phyloP scores from a whole-genome alignment of 2,888 invertebrate species.

The Drosophila lutescens region DNA sequence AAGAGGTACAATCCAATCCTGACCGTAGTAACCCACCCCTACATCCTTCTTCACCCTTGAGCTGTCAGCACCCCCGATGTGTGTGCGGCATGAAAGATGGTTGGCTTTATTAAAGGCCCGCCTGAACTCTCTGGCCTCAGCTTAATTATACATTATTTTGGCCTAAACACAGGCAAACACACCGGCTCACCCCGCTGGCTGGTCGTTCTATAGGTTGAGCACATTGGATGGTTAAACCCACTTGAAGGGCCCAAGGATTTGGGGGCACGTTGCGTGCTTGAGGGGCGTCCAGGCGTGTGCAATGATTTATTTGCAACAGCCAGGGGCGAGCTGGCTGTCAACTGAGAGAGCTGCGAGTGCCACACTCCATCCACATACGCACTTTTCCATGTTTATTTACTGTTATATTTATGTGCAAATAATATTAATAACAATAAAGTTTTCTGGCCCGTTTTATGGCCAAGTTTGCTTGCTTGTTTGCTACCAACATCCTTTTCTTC shows the following conservation, averaged over 20 bases:
- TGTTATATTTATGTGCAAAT: conserved; percentile 51
- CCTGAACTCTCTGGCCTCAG: conserved; percentile 26
- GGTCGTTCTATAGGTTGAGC: background rate
- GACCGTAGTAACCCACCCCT: background rate
- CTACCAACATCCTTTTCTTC: background rate
- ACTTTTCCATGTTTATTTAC: conserved; percentile 42
- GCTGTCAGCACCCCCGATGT: conserved; percentile 29
- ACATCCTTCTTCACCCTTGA: conserved; percentile 2
- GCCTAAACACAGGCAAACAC: conserved; percentile 36
- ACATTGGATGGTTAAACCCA: conserved; percentile 1
- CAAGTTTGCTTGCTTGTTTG: conserved; percentile 31
- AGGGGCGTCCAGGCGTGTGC: conserved; percentile 52
- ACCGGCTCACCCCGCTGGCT: conserved; percentile 13
- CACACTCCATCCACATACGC: conserved; percentile 22
- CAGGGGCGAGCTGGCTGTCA: conserved; percentile 40
- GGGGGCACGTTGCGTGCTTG: conserved; percentile 49
- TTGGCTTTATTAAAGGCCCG: conserved; percentile 44
- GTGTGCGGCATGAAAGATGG: conserved; percentile 43
- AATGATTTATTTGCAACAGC: conserved; percentile 56
- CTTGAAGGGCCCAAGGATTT: background rate
- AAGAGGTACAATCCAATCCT: conserved; percentile 19
- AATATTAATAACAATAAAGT: conserved; percentile 58
- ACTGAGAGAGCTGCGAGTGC: conserved; percentile 28
- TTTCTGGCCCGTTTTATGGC: conserved; percentile 49
- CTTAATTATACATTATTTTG: conserved; percentile 51